These are phyloP conservation scores for Thalassarche chlororhynchos DNA, from an alignment of 2,113 vertebrate genomes.

Conservation along the genomic window DNA sequence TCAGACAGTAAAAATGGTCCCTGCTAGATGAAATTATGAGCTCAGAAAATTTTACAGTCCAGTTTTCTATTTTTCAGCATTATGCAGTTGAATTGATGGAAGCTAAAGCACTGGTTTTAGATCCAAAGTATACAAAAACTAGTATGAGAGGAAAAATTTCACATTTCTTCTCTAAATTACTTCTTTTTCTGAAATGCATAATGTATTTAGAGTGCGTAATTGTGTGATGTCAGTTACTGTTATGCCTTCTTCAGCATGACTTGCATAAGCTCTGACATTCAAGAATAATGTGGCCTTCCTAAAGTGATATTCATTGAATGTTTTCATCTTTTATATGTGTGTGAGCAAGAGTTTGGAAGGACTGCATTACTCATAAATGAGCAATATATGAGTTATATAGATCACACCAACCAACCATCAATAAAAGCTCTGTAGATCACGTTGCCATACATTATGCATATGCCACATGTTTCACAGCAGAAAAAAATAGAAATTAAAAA, in stretches of 20 bases:
- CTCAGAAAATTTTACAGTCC: background rate
- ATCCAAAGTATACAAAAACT: background rate
- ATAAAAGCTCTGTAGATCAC: slow-evolving; percentile 15
- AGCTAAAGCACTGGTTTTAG: background rate
- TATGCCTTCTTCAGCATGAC: background rate
- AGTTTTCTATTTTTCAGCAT: background rate
- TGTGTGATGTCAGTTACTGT: background rate
- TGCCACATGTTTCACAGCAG: background rate
- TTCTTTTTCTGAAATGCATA: background rate
- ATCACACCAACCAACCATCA: slow-evolving; percentile 39
- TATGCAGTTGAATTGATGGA: background rate
- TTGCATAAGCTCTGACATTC: slow-evolving; percentile 41
- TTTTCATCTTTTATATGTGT: background rate
- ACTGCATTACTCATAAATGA: slow-evolving; percentile 51
- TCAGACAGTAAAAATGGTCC: background rate
- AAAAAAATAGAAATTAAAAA: background rate
- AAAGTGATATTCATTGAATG: background rate
- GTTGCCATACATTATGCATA: slow-evolving; percentile 26
- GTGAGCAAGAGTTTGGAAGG: slow-evolving; percentile 28
- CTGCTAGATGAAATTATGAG: background rate
- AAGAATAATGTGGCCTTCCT: slow-evolving; percentile 3
- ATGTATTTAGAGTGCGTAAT: background rate
- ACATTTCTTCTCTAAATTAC: background rate
- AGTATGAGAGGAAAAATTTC: background rate
- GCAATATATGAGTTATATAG: slow-evolving; percentile 29